Conservation (phyloP, 2,888 invertebrate species). For the Argynnis bischoffii region DNA sequence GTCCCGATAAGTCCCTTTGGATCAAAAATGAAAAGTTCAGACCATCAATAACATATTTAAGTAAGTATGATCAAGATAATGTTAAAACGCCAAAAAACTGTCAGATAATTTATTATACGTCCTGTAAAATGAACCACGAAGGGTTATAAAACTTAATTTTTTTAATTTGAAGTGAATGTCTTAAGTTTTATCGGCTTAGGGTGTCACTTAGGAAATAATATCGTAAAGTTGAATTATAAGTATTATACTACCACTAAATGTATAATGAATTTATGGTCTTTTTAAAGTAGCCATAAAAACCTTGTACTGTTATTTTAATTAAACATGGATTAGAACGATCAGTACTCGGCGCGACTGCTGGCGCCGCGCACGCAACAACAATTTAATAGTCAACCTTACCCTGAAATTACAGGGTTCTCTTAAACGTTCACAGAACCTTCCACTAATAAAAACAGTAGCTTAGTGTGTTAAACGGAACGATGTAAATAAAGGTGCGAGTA, state of each 20-base stretch:
- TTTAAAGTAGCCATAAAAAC: slow-evolving; percentile 19
- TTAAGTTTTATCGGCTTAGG: too few relatives aligned
- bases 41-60: too few relatives aligned
- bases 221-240: not conserved
- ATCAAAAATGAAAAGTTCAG: too few relatives aligned
- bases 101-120: too few relatives aligned
- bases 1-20: too few relatives aligned
- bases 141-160: too few relatives aligned
- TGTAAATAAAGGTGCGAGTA: slow-evolving; percentile 75
- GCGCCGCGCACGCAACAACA: slow-evolving; percentile 33
- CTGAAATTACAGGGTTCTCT: slow-evolving; percentile 55
- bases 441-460: slow-evolving; percentile 57
- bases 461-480: slow-evolving; percentile 63
- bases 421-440: slow-evolving; percentile 55
- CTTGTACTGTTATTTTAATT: slow-evolving; percentile 26
- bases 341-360: slow-evolving; percentile 29
- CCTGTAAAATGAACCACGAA: too few relatives aligned
- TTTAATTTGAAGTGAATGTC: too few relatives aligned
- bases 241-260: slow-evolving; percentile 3
- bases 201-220: too few relatives aligned
- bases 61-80: too few relatives aligned
- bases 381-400: slow-evolving; percentile 46
- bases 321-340: slow-evolving; percentile 26
- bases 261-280: not conserved
- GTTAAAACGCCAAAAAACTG: too few relatives aligned